Evolutionary conservation across 1,140 invertebrate genomes (phyloP), one percentile per base, ranked within the genome.

Genomic region (Drosophila pseudoobscura): DNA sequence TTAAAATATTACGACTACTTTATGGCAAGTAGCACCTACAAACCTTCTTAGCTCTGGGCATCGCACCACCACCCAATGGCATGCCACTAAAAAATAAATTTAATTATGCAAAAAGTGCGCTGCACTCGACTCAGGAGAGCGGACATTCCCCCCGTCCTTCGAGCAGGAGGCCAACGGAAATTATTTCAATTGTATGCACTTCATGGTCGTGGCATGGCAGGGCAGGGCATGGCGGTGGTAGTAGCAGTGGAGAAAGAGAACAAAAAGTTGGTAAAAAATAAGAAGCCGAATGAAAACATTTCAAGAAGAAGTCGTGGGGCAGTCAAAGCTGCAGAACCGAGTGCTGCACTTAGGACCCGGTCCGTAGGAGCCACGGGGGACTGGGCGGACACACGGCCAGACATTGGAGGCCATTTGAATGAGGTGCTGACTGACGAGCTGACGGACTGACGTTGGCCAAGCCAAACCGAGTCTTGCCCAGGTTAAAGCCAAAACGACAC

Each of bases 101-200:
- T 88, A 88, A 87, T 87, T 87, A 87, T 87, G 82, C 78, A 82
- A 88, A 87, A 87, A 87, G 71, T 88, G 66, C 71, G 84, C 78
- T 82, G 75, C 71, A 88, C 82, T 88, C 83, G 62, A 55, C 45
- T 22, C 31, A 43, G 60, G 57, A 49, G 59, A 49, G 49, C 39
- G 31, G 55, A 65, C 56, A 61, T 39, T n/a, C 39, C 55, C 55
- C 46, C 35, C 35, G 43, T 22, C 22, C 39, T 54, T 9, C 29
- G 29, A 31, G 45, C 45, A 58, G 52, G 60, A 44, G 56, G 64
- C 62, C 49, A 79, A 75, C 74, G 84, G 76, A 89, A 89, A 89
- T 89, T 89, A 89, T 89, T 89, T 89, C 84, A 89, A 89, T 84
- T 89, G 87, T 85, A 73, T 89, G 78, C 87, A 89, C 80, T 90